Percentiles rank a stretch among this genome's conserved stretches.
Evolutionary conservation across 2,888 invertebrate genomes (phyloP).

Genomic region (Ctena decussata): DNA sequence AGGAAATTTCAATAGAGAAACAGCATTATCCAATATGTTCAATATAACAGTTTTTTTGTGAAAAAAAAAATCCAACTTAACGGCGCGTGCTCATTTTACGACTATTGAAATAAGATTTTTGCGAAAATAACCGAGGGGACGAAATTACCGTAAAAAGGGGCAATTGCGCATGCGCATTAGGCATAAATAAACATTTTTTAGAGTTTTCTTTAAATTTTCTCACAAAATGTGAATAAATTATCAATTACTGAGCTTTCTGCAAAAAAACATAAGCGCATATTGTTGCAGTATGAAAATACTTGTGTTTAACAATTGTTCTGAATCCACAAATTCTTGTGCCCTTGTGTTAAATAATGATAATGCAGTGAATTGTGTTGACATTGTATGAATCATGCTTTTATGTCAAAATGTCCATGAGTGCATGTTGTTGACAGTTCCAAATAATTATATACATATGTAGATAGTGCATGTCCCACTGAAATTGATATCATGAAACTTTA

Average conservation of each 20-base stretch:
- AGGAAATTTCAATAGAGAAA: too few species aligned
- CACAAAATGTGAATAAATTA: neutral
- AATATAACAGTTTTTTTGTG: too few species aligned
- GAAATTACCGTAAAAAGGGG: neutral
- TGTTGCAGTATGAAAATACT: neutral
- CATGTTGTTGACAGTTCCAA: too few species aligned
- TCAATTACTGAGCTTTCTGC: neutral
- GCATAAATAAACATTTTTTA: slow-evolving; percentile 11
- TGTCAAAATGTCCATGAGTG: neutral
- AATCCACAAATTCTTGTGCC: neutral
- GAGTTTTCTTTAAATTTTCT: neutral
- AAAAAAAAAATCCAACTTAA: too few species aligned
- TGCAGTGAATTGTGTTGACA: neutral
- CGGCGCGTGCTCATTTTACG: too few species aligned
- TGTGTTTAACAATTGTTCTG: neutral
- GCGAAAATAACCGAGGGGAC: neutral
- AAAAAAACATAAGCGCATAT: neutral
- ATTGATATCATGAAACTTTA: too few species aligned
- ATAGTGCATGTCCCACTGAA: neutral
- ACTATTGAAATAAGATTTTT: slow-evolving; percentile 36
- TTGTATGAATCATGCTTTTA: neutral
- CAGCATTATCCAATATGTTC: too few species aligned
- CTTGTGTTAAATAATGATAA: neutral
- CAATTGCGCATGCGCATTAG: slow-evolving; percentile 54
- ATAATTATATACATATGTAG: too few species aligned